These are phyloP conservation scores for Cardiocondyla obscurior DNA, from an alignment of 1,140 invertebrate species.

Conservation along the genomic window DNA sequence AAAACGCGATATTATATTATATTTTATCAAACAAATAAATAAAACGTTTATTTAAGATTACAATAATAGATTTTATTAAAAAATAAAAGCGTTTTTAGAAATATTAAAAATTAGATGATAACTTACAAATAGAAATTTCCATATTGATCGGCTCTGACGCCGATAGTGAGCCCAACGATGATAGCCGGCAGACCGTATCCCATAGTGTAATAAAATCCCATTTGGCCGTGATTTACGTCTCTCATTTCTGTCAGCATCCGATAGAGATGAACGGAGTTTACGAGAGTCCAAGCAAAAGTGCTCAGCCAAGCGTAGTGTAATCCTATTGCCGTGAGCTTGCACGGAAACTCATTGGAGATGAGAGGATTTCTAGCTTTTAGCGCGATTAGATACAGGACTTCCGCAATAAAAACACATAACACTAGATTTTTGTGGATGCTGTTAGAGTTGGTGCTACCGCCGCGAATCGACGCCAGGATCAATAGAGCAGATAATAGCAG, in stretches of 20 bases:
- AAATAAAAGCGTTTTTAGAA: neutral
- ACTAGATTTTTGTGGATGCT: constrained; percentile 97
- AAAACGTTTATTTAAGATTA: constrained; percentile 4
- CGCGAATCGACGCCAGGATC: constrained; percentile 90
- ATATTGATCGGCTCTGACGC: constrained; percentile 97
- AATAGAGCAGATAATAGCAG: constrained; percentile 90
- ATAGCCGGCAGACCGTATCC: constrained; percentile 97
- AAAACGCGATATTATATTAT: neutral
- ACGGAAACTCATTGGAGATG: constrained; percentile 92
- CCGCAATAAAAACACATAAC: constrained; percentile 93
- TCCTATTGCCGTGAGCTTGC: constrained; percentile 95
- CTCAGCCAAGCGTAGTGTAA: constrained; percentile 97
- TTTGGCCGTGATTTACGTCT: constrained; percentile 97
- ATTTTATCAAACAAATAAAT: neutral
- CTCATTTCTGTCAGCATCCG: constrained; percentile 97
- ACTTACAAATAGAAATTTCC: constrained; percentile 97
- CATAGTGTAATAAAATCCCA: constrained; percentile 97
- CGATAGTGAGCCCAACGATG: constrained; percentile 94
- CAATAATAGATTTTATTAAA: neutral
- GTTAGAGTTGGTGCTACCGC: constrained; percentile 94
- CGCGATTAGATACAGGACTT: constrained; percentile 94
- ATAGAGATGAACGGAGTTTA: constrained; percentile 96
- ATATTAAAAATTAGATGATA: neutral
- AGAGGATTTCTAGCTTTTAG: constrained; percentile 91
- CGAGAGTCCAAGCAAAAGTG: constrained; percentile 95